Evolutionary conservation across 2,888 invertebrate genomes (phyloP).

Genomic region (Epirrita christyi): DNA sequence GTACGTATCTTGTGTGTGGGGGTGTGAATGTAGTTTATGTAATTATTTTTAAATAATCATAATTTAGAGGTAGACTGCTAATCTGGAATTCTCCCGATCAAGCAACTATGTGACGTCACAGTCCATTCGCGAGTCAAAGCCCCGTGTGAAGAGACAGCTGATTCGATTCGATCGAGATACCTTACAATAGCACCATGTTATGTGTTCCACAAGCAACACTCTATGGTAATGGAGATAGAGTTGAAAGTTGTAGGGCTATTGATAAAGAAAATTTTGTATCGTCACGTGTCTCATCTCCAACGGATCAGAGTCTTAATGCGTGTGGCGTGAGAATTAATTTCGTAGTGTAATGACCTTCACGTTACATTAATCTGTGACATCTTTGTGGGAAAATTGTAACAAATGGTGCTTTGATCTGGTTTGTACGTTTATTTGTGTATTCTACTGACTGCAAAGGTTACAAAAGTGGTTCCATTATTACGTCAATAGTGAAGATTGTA

Average conservation of each 20-base stretch:
- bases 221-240: slow-evolving; percentile 40
- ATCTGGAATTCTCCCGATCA: slow-evolving; percentile 8
- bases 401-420: slow-evolving; percentile 46
- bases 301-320: slow-evolving; percentile 68
- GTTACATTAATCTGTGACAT: slow-evolving; percentile 63
- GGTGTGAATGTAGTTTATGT: too few species aligned
- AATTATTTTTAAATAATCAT: neutral
- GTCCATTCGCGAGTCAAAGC: slow-evolving; percentile 63
- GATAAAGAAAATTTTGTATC: slow-evolving; percentile 44
- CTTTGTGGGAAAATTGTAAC: slow-evolving; percentile 59
- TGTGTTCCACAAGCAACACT: slow-evolving; percentile 25
- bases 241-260: slow-evolving; percentile 27
- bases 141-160: slow-evolving; percentile 76
- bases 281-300: slow-evolving; percentile 65
- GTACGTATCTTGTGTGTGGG: too few species aligned
- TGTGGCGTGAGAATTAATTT: slow-evolving; percentile 78
- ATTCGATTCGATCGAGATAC: slow-evolving; percentile 66
- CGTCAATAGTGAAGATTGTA: neutral
- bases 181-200: slow-evolving; percentile 43
- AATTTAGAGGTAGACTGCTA: too few species aligned
- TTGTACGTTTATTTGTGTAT: slow-evolving; percentile 41
- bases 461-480: slow-evolving; percentile 19
- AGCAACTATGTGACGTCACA: slow-evolving; percentile 24
- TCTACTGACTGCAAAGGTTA: slow-evolving; percentile 17
- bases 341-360: slow-evolving; percentile 70